Evolutionary conservation across 2,113 vertebrate species (phyloP).

Genomic region (Daboia siamensis): DNA sequence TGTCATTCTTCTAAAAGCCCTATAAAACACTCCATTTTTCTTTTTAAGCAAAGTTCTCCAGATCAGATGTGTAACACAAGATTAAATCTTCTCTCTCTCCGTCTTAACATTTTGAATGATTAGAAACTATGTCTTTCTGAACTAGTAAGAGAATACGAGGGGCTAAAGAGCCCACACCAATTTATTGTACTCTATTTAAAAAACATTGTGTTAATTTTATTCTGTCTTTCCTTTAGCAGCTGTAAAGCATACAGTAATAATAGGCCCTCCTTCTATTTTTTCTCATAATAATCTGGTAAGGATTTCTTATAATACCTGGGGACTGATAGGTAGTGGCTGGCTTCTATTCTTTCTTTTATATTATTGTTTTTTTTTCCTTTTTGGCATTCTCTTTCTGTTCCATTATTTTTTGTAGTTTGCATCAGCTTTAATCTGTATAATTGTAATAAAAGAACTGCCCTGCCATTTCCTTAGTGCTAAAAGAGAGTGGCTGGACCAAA

Average conservation of each 20-base stretch:
- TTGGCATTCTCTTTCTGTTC: not conserved
- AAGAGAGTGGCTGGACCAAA: not conserved
- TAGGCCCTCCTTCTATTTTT: not conserved
- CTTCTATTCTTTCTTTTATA: not conserved
- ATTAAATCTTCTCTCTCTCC: not conserved
- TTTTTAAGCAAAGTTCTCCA: not conserved
- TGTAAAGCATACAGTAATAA: not conserved
- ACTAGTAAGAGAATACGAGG: not conserved
- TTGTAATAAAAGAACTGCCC: not conserved
- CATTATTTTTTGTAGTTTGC: not conserved
- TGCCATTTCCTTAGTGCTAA: not conserved
- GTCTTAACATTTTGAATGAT: not conserved
- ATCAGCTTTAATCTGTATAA: not conserved
- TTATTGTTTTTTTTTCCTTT: not conserved
- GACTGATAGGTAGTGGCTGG: not conserved
- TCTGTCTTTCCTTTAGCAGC: not conserved
- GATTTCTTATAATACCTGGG: not conserved
- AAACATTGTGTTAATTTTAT: not conserved
- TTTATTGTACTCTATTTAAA: not conserved
- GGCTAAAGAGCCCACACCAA: not conserved
- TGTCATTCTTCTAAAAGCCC: not conserved
- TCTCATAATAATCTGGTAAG: not conserved
- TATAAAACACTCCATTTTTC: not conserved
- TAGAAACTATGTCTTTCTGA: not conserved
- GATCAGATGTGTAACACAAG: not conserved